phyloP scores from a whole-genome alignment of 2,888 invertebrate genomes.

The Spilarctia lutea region DNA sequence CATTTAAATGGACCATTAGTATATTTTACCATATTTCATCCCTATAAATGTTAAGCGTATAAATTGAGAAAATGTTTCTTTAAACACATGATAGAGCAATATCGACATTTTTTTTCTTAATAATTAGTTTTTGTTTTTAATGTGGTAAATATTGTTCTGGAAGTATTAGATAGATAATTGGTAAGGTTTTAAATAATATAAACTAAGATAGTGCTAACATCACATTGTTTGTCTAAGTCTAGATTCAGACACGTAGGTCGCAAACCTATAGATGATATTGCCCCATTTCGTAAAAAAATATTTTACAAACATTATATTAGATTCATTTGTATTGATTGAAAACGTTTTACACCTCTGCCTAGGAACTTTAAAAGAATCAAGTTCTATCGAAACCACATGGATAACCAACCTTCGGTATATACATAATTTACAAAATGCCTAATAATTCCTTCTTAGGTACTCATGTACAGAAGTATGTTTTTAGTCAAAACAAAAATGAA shows the following conservation, averaged over 20 bases:
- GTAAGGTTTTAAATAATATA: conserved; percentile 60
- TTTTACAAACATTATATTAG: conserved; percentile 35
- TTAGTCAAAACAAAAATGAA: neutral
- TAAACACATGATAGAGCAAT: conserved; percentile 18
- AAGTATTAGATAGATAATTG: conserved; percentile 11
- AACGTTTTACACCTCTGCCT: conserved; percentile 47
- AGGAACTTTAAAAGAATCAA: conserved; percentile 50
- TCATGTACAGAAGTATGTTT: neutral
- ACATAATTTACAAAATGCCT: neutral
- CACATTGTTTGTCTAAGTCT: conserved; percentile 67
- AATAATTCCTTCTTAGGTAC: neutral
- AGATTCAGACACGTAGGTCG: conserved; percentile 49
- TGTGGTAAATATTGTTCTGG: neutral
- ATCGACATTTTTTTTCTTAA: conserved; percentile 16
- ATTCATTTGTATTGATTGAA: conserved; percentile 46
- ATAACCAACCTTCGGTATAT: conserved; percentile 20
- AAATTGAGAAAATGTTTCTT: conserved; percentile 14
- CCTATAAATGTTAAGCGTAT: conserved; percentile 43
- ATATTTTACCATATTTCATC: conserved; percentile 26
- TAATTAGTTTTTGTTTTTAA: conserved; percentile 17
- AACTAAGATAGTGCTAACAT: conserved; percentile 66
- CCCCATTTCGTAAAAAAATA: conserved; percentile 33
- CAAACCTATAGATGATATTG: conserved; percentile 48
- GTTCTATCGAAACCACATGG: conserved; percentile 31
- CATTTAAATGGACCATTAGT: conserved; percentile 14